Evolutionary conservation across 2,797 vertebrate genomes (phyloP), one percentile per base, ranked within the genome.

Genomic region (Galaxias olidus): DNA sequence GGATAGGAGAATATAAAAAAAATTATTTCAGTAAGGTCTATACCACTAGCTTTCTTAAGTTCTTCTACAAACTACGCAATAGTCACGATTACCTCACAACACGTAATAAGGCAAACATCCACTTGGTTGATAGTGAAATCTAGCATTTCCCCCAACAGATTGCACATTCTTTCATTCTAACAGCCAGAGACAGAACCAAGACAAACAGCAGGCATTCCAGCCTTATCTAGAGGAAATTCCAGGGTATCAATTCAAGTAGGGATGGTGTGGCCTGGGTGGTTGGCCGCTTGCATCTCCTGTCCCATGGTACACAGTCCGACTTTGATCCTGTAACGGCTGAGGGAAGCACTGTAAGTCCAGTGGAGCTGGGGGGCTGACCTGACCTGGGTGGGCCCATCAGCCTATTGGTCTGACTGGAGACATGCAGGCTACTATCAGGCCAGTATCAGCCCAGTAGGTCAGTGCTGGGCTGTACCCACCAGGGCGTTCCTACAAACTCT

Each of bases 181-280:
- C 63, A 57, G 20, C 52, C 61, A n/a, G 9, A 58, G 59, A 73
- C 1, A 61, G 78, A 63, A 19, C 8, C 45, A 66, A 76, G 67
- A 77, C 69, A 80, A 82, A 80, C 75, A 71, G 46, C 57, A 63
- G 50, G 65, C 85, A 88, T 88, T 70, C 87, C 79, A 79, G 59
- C 43, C 74, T 78, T 87, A 90, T 91, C 88, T 79, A 73, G 74
- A 89, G 87, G 87, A 89, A 90, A 88, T 83, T 55, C 80, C 73
- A 68, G 62, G 73, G 84, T 69, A 80, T 51, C 69, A 85, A 51
- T 74, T 59, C 68, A 61, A 57, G 60, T 67, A 50, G 71, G 60
- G 64, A 67, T 79, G 72, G 65, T 63, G 63, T 75, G 52, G 72
- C 80, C 59, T 61, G 63, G 72, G 75, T n/a, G n/a, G 15, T 65